These are phyloP conservation scores for Pluvialis apricaria DNA, from an alignment of 2,113 vertebrate genomes.

Conservation along the genomic window DNA sequence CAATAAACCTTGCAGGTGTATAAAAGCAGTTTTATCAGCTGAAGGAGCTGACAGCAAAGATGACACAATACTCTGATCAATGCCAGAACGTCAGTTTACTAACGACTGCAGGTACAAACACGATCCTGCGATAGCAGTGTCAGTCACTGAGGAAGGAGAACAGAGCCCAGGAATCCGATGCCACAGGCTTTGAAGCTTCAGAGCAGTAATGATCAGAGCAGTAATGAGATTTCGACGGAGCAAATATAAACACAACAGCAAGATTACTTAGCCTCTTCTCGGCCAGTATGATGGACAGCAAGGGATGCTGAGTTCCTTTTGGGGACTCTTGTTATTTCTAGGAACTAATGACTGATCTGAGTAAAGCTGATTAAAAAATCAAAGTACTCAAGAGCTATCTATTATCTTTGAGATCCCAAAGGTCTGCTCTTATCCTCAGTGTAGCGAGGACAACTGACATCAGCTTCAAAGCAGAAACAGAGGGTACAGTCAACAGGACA, in stretches of 20 bases:
- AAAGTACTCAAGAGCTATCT: background rate
- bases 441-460: background rate
- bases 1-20: background rate
- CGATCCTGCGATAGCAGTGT: background rate
- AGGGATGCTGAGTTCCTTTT: background rate
- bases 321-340: background rate
- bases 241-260: background rate
- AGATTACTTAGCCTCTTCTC: background rate
- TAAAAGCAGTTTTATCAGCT: background rate
- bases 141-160: background rate
- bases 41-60: background rate
- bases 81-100: background rate
- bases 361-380: background rate
- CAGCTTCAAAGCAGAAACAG: background rate
- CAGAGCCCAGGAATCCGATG: background rate
- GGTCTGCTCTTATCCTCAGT: background rate
- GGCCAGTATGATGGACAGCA: background rate
- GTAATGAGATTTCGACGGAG: background rate
- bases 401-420: background rate
- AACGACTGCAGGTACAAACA: background rate
- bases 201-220: background rate
- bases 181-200: background rate
- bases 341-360: background rate
- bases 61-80: background rate
- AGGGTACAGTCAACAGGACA: background rate